Conservation (phyloP, 2,888 invertebrate species). For the Parnassius orleans region DNA sequence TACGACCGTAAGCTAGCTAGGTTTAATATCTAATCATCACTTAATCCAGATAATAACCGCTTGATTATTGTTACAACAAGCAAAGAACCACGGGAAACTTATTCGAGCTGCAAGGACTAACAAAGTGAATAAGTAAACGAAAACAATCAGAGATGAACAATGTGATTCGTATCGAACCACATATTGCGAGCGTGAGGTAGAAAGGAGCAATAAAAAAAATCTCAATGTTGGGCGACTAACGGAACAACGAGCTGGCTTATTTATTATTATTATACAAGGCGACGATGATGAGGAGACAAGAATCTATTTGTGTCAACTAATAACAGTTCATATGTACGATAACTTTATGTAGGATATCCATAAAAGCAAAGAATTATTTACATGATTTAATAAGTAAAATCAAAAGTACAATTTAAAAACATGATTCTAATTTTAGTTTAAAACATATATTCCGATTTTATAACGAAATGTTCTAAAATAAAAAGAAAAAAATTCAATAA, state of each 20-base stretch:
- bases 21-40: neutral
- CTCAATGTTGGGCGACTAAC: constrained; percentile 53
- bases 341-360: too few relatives aligned
- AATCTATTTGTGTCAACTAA: constrained; percentile 16
- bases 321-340: neutral
- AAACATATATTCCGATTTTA: too few relatives aligned
- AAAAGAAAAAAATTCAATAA: too few relatives aligned
- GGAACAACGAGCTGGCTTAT: constrained; percentile 47
- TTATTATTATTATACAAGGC: constrained; percentile 27
- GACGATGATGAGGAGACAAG: constrained; percentile 23
- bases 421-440: too few relatives aligned
- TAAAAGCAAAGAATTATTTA: too few relatives aligned
- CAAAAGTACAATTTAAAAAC: too few relatives aligned
- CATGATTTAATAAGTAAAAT: too few relatives aligned
- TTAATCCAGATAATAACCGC: too few relatives aligned
- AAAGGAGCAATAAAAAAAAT: constrained; percentile 54
- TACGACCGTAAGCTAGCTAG: constrained; percentile 53
- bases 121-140: constrained; percentile 34
- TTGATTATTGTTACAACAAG: neutral
- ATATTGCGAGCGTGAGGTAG: constrained; percentile 48
- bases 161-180: constrained; percentile 64
- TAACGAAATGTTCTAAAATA: too few relatives aligned
- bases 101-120: neutral
- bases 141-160: constrained; percentile 57
- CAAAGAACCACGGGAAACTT: neutral